phyloP scores from a whole-genome alignment of 92 coral and sea anemone species.

The Palythoa grandis region DNA sequence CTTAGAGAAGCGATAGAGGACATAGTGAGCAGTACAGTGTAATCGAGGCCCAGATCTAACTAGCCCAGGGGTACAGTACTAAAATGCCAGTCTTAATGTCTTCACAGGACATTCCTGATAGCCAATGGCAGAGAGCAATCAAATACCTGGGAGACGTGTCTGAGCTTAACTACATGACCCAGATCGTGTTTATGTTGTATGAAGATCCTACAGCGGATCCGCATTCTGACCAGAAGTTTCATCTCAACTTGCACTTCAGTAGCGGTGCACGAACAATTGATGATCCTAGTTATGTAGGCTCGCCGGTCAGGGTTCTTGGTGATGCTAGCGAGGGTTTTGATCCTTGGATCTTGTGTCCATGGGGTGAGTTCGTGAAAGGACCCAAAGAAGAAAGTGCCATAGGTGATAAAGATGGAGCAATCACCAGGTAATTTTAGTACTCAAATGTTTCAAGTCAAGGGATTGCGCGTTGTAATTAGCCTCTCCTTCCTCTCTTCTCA shows the following conservation, averaged over 20 bases:
- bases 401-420: neutral
- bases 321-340: neutral
- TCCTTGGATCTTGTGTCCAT: constrained; percentile 32
- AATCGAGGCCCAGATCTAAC: no score
- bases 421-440: constrained; percentile 3
- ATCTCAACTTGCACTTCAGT: constrained; percentile 87
- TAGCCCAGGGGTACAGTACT: no score
- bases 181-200: constrained; percentile 87
- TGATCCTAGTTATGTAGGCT: constrained; percentile 24
- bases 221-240: constrained; percentile 76
- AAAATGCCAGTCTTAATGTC: neutral
- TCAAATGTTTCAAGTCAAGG: no score
- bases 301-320: constrained; percentile 4
- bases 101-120: constrained; percentile 66
- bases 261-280: constrained; percentile 65
- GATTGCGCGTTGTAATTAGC: no score
- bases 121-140: constrained; percentile 89
- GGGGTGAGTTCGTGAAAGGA: constrained; percentile 42
- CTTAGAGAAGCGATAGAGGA: no score
- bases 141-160: constrained; percentile 78
- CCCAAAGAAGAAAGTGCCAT: neutral
- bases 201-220: constrained; percentile 94
- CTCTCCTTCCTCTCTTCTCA: no score
- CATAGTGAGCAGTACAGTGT: no score
- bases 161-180: constrained; percentile 97